Evolutionary conservation across 1,140 invertebrate genomes (phyloP).

Genomic region (Drosophila setifemur): DNA sequence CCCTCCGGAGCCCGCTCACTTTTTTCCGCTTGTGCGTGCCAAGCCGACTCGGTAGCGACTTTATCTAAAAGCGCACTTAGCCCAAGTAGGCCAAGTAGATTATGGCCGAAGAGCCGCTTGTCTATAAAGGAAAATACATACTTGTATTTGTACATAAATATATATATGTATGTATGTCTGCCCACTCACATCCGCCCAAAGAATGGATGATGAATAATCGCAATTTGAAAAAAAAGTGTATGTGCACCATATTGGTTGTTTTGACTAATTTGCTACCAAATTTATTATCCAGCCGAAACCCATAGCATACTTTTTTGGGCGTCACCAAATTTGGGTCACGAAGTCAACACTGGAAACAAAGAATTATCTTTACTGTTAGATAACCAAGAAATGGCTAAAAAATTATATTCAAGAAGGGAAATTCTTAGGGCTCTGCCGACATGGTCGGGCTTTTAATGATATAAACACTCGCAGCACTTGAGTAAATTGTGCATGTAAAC

Average conservation of each 20-base stretch:
- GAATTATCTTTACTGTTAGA: not conserved
- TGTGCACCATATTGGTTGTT: constrained; percentile 16
- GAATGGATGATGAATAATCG: constrained; percentile 33
- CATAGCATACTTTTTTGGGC: not conserved
- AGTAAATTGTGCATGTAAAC: constrained; percentile 76
- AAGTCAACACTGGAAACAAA: not conserved
- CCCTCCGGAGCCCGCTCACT: not conserved
- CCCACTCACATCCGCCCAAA: not conserved
- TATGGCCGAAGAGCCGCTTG: constrained; percentile 60
- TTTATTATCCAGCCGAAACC: constrained; percentile 7
- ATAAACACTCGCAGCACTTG: constrained; percentile 72
- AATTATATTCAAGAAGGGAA: constrained; percentile 9
- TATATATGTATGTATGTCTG: not conserved
- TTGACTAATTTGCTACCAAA: constrained; percentile 1
- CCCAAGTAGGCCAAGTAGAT: constrained; percentile 79
- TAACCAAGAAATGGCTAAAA: not conserved
- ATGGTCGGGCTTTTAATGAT: constrained; percentile 58
- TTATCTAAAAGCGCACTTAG: constrained; percentile 80
- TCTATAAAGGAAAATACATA: constrained; percentile 11
- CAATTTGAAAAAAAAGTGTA: constrained; percentile 3
- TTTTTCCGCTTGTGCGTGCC: constrained; percentile 57
- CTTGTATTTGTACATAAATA: constrained; percentile 1
- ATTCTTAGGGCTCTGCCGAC: not conserved
- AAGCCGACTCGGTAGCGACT: constrained; percentile 65
- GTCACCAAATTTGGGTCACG: too few species aligned